phyloP scores from a whole-genome alignment of 2,888 invertebrate species.

The Platynereis dumerilii region DNA sequence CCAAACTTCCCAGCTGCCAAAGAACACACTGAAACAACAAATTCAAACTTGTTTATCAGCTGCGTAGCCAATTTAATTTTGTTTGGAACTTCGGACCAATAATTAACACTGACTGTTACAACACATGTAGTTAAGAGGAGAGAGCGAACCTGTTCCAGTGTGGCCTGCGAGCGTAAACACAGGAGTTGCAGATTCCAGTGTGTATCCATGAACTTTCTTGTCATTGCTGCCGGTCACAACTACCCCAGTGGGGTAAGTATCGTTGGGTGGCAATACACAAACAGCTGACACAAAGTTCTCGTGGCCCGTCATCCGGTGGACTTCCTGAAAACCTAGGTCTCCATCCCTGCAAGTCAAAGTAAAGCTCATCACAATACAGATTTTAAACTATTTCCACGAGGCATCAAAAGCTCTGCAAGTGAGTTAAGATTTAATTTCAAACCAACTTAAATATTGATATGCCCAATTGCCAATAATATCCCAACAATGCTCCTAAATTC shows the following conservation, averaged over 20 bases:
- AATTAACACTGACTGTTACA: too few relatives aligned
- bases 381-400: too few relatives aligned
- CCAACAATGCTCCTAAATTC: too few relatives aligned
- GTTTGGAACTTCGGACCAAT: too few relatives aligned
- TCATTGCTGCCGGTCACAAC: slow-evolving; percentile 91
- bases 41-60: not conserved
- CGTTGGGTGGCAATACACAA: slow-evolving; percentile 76
- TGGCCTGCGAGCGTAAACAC: slow-evolving; percentile 79
- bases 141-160: slow-evolving; percentile 73
- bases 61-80: not conserved
- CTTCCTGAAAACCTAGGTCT: slow-evolving; percentile 47
- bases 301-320: slow-evolving; percentile 71
- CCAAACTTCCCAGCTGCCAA: slow-evolving; percentile 65
- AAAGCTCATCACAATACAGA: too few relatives aligned
- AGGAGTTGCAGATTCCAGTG: slow-evolving; percentile 74
- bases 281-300: slow-evolving; percentile 85
- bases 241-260: slow-evolving; percentile 76
- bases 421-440: too few relatives aligned
- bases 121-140: too few relatives aligned
- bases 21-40: slow-evolving; percentile 63
- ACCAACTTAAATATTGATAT: too few relatives aligned
- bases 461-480: too few relatives aligned
- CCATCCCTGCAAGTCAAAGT: slow-evolving; percentile 1
- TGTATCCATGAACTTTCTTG: slow-evolving; percentile 80
- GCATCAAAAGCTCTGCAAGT: too few relatives aligned